A percentile compares a stretch with the other conserved stretches of the same genome.
Evolutionary conservation across 2,113 vertebrate genomes (phyloP).

Genomic region (Cavia porcellus): DNA sequence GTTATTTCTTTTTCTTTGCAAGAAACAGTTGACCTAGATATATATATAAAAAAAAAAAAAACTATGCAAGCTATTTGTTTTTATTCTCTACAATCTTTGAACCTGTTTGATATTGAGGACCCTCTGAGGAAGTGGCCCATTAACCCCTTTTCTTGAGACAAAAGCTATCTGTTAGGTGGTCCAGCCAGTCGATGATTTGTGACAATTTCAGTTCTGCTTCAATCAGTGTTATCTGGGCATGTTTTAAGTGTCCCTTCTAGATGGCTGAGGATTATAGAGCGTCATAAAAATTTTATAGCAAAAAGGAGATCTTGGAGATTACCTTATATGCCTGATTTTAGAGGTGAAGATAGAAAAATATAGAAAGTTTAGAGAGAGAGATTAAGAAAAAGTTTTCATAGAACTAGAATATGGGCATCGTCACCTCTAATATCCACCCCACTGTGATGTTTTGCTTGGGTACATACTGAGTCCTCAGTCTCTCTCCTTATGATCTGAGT

Average conservation of each 20-base stretch:
- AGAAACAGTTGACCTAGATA: conserved; percentile 51
- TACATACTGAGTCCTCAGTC: background rate
- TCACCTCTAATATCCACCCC: background rate
- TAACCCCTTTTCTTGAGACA: conserved; percentile 42
- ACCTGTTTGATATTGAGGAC: background rate
- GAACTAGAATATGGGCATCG: background rate
- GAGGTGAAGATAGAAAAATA: background rate
- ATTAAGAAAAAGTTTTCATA: background rate
- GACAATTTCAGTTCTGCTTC: background rate
- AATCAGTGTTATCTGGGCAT: background rate
- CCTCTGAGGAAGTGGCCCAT: background rate
- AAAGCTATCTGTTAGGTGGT: background rate
- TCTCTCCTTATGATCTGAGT: background rate
- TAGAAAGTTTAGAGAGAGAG: background rate
- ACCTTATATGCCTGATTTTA: background rate
- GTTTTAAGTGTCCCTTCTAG: background rate
- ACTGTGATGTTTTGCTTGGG: background rate
- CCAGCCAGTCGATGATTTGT: background rate
- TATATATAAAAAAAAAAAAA: conserved; percentile 53
- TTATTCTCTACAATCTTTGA: conserved; percentile 23
- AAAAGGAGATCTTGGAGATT: background rate
- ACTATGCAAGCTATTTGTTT: background rate
- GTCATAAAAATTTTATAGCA: background rate
- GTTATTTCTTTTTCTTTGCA: conserved; percentile 62
- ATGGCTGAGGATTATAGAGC: background rate